phyloP scores from a whole-genome alignment of 2,113 vertebrate species.

The Nannospalax galili region DNA sequence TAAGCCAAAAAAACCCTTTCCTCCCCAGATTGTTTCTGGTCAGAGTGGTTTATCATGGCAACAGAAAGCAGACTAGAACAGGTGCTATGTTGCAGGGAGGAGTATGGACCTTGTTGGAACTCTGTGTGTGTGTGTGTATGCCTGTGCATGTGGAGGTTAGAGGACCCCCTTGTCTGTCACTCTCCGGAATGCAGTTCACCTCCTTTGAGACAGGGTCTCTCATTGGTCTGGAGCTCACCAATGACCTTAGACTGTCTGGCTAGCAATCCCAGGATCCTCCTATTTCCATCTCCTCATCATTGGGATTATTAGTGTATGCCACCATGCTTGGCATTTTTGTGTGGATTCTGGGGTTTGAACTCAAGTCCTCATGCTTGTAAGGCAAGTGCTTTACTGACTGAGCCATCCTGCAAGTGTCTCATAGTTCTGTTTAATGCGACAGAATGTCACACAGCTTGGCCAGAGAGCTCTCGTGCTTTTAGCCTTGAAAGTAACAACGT shows the following conservation, averaged over 20 bases:
- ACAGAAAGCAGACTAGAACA: too few species aligned
- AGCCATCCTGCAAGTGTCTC: too few species aligned
- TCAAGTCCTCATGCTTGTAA: not conserved
- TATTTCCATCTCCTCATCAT: too few species aligned
- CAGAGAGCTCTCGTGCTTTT: not conserved
- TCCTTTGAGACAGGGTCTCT: not conserved
- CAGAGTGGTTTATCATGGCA: too few species aligned
- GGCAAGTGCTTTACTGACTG: not conserved
- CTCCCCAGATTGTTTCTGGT: too few species aligned
- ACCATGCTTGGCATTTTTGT: not conserved
- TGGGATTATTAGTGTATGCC: too few species aligned
- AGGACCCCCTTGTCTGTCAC: not conserved
- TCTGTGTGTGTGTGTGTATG: not conserved
- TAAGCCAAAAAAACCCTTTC: too few species aligned
- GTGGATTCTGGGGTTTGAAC: not conserved
- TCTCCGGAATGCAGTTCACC: not conserved
- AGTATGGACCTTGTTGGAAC: rapidly evolving
- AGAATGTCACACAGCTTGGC: not conserved
- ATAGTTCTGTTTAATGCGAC: too few species aligned
- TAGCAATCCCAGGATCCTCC: too few species aligned
- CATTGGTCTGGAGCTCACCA: not conserved
- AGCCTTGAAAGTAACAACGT: not conserved
- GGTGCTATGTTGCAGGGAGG: rapidly evolving
- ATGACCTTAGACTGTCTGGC: not conserved
- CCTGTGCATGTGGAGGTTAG: not conserved